phyloP scores from a whole-genome alignment of 2,797 vertebrate genomes.

The Amphiprion clarkii region DNA sequence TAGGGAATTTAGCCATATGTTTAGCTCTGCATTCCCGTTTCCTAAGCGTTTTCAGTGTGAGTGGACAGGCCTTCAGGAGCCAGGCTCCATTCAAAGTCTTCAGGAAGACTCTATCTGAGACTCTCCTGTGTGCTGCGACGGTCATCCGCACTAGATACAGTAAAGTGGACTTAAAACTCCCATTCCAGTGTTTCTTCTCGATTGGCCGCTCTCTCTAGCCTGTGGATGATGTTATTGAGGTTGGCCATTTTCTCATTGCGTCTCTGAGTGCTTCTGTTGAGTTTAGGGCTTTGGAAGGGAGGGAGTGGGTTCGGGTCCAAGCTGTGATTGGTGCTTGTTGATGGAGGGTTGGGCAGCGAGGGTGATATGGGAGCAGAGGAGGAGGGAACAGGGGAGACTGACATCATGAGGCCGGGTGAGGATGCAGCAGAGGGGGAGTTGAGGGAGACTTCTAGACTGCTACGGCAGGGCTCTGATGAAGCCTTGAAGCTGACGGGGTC shows the following conservation, averaged over 20 bases:
- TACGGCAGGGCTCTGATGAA: slow-evolving; percentile 89
- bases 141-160: slow-evolving; percentile 49
- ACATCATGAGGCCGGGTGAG: slow-evolving; percentile 93
- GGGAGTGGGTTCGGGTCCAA: slow-evolving; percentile 82
- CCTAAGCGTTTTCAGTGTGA: slow-evolving; percentile 59
- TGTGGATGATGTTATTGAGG: slow-evolving; percentile 99
- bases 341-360: slow-evolving; percentile 81
- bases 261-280: slow-evolving; percentile 93
- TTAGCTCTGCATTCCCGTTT: slow-evolving; percentile 61
- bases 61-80: slow-evolving; percentile 63
- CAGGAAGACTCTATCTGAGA: slow-evolving; percentile 68
- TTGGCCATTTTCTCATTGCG: slow-evolving; percentile 99
- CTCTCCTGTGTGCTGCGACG: slow-evolving; percentile 53
- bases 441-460: slow-evolving; percentile 93
- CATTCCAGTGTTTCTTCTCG: slow-evolving; percentile 96
- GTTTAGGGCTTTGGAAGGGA: slow-evolving; percentile 85
- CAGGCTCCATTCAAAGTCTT: slow-evolving; percentile 66
- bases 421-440: slow-evolving; percentile 94
- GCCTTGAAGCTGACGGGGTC: slow-evolving; percentile 94
- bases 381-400: slow-evolving; percentile 92
- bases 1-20: slow-evolving; percentile 62
- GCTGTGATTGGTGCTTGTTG: slow-evolving; percentile 83
- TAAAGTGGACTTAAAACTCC: slow-evolving; percentile 89
- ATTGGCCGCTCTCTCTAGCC: slow-evolving; percentile 96
- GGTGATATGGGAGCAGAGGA: slow-evolving; percentile 95